Base-by-base conservation (phyloP, 2,888 invertebrate species). In the Conops quadrifasciatus region DNA sequence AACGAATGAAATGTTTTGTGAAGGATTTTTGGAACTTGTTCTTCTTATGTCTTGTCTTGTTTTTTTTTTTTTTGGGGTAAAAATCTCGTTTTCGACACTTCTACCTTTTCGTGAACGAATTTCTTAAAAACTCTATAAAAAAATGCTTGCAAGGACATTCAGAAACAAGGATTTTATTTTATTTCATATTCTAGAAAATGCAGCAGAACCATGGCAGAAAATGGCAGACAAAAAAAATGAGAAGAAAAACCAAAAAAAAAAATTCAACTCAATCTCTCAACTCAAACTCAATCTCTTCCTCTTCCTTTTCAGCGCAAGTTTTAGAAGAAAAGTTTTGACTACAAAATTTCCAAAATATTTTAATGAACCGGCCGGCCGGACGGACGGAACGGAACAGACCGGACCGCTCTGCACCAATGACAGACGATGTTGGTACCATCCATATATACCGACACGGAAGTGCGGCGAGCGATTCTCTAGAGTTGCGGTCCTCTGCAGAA, bases 261-360 rank as follows among this genome's bases (percentile, higher is more conserved):
- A 7, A 36, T 9, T 36, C 36, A n/a, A n/a, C n/a, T n/a, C n/a
- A n/a, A n/a, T n/a, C n/a, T n/a, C 9, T 36, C 36, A 4, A 7
- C 36, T 36, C 36, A 66, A 74, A 73, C 68, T 65, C 59, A 63
- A 19, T 24, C 36, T 36, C 36, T 36, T 36, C 9, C 36, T 36
- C 4, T 36, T 36, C 9, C 36, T 36, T 9, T 36, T 36, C 36
- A 67, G 67, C 67, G 19, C 36, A 67, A 71, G 67, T 63, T 36
- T 36, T 36, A 28, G 43, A 60, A 56, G 63, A 63, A 71, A 67
- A 67, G 49, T 49, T 71, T 58, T 58, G 58, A 26, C 63, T 67
- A 58, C 63, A 72, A 73, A 75, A 74, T 78, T 79, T 76, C 75
- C 77, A 78, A 80, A 80, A 78, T 80, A 81, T 81, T 80, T 78